phyloP scores from a whole-genome alignment of 1,140 invertebrate species.

The Drosophila nebulosa region DNA sequence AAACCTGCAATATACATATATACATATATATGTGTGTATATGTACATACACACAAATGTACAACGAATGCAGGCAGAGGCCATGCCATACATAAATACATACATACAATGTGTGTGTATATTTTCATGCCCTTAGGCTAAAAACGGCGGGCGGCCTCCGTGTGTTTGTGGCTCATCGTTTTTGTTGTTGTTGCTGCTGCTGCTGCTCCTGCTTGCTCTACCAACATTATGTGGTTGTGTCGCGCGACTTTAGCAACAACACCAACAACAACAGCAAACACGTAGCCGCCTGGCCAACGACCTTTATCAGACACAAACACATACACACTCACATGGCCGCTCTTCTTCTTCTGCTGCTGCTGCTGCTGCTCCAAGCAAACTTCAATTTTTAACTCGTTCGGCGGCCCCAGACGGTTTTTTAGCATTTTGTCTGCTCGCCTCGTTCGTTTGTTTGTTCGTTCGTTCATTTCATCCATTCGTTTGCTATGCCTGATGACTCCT shows the following conservation, averaged over 20 bases:
- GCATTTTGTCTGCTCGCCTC: slow-evolving; percentile 53
- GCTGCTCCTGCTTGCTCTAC: slow-evolving; percentile 13
- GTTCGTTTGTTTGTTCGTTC: slow-evolving; percentile 49
- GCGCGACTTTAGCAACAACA: slow-evolving; percentile 54
- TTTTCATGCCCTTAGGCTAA: slow-evolving; percentile 74
- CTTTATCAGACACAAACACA: slow-evolving; percentile 56
- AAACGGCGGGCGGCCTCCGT: slow-evolving; percentile 42
- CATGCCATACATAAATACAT: background rate
- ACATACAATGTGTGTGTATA: background rate
- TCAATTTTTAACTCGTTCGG: slow-evolving; percentile 54
- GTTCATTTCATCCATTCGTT: slow-evolving; percentile 8
- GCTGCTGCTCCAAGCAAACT: slow-evolving; percentile 11
- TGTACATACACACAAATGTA: too few relatives aligned
- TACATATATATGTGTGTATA: background rate
- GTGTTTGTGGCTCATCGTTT: slow-evolving; percentile 39
- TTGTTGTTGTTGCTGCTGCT: slow-evolving; percentile 12
- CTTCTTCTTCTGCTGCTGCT: slow-evolving; percentile 25
- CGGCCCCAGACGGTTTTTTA: slow-evolving; percentile 57
- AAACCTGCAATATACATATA: slow-evolving; percentile 64
- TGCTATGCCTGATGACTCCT: slow-evolving; percentile 2
- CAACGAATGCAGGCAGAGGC: background rate
- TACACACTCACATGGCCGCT: slow-evolving; percentile 32
- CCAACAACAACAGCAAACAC: slow-evolving; percentile 7
- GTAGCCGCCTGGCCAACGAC: slow-evolving; percentile 71
- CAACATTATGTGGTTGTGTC: slow-evolving; percentile 51